phyloP scores from a whole-genome alignment of 1,140 invertebrate genomes.

The Drosophila bipectinata region DNA sequence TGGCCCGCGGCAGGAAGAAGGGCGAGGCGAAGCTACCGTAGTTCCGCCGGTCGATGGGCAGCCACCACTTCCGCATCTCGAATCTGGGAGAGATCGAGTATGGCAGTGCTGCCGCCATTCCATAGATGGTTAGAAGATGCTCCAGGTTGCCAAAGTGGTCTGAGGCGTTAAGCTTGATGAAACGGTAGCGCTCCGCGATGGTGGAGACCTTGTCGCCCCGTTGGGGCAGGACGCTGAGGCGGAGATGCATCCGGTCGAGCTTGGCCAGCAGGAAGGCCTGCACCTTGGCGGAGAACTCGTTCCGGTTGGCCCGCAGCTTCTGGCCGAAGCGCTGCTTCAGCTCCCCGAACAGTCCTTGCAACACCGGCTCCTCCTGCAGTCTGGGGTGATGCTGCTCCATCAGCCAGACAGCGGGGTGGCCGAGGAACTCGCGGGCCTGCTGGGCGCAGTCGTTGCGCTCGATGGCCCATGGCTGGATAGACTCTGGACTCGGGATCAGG shows the following conservation, averaged over 20 bases:
- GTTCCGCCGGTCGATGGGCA: neutral
- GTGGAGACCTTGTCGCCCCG: neutral
- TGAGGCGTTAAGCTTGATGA: slow-evolving; percentile 8
- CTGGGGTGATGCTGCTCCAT: slow-evolving; percentile 25
- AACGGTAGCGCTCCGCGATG: slow-evolving; percentile 25
- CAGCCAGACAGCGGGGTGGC: slow-evolving; percentile 54
- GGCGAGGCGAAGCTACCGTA: slow-evolving; percentile 51
- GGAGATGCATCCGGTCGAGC: slow-evolving; percentile 37
- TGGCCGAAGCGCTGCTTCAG: slow-evolving; percentile 40
- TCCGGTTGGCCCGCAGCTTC: slow-evolving; percentile 39
- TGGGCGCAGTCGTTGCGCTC: slow-evolving; percentile 27
- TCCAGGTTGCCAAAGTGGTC: slow-evolving; percentile 53
- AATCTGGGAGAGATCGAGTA: neutral
- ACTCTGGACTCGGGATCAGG: neutral
- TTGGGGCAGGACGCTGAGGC: slow-evolving; percentile 44
- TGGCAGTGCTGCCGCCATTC: neutral
- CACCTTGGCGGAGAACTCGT: neutral
- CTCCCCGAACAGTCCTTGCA: slow-evolving; percentile 37
- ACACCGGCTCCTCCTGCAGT: neutral
- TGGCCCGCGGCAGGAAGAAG: slow-evolving; percentile 28
- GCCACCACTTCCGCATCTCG: neutral
- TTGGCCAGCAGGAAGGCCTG: slow-evolving; percentile 35
- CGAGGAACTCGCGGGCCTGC: slow-evolving; percentile 41
- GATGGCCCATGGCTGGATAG: slow-evolving; percentile 1
- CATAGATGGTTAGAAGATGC: slow-evolving; percentile 5